Conservation (phyloP, 1,140 invertebrate species). For the Drosophila miranda region DNA sequence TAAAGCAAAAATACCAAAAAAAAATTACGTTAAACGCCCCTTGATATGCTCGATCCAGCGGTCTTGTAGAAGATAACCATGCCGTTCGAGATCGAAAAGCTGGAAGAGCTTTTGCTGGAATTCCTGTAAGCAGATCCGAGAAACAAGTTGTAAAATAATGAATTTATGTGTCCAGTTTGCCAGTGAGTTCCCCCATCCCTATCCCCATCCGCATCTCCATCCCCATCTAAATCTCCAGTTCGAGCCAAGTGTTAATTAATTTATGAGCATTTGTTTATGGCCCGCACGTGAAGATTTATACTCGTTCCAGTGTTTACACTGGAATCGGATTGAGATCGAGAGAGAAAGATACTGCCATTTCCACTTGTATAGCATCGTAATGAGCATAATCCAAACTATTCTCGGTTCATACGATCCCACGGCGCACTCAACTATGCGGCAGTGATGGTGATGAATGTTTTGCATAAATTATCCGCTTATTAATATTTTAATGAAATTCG, state of each 20-base stretch:
- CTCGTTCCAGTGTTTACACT: constrained; percentile 29
- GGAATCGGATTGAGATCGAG: constrained; percentile 3
- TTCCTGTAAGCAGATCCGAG: constrained; percentile 85
- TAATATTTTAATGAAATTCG: constrained; percentile 70
- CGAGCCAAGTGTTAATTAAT: constrained; percentile 60
- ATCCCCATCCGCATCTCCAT: too few relatives aligned
- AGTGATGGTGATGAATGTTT: constrained; percentile 32
- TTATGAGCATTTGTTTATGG: constrained; percentile 65
- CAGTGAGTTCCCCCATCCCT: not conserved
- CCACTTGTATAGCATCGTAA: constrained; percentile 10
- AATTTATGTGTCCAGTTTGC: constrained; percentile 50
- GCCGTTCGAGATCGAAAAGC: constrained; percentile 89
- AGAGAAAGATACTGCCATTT: too few relatives aligned
- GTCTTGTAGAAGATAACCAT: constrained; percentile 89
- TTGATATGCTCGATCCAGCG: constrained; percentile 93
- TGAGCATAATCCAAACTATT: constrained; percentile 46
- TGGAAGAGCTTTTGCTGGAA: constrained; percentile 89
- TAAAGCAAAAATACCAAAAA: not conserved
- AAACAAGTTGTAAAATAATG: constrained; percentile 54
- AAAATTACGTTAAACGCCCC: constrained; percentile 89
- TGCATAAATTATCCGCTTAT: constrained; percentile 65
- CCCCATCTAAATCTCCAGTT: not conserved
- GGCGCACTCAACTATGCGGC: constrained; percentile 12
- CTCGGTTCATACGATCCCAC: constrained; percentile 33
- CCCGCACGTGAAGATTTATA: constrained; percentile 51